These are phyloP conservation scores for Centropristis striata DNA, from an alignment of 2,113 vertebrate species.

Conservation along the genomic window DNA sequence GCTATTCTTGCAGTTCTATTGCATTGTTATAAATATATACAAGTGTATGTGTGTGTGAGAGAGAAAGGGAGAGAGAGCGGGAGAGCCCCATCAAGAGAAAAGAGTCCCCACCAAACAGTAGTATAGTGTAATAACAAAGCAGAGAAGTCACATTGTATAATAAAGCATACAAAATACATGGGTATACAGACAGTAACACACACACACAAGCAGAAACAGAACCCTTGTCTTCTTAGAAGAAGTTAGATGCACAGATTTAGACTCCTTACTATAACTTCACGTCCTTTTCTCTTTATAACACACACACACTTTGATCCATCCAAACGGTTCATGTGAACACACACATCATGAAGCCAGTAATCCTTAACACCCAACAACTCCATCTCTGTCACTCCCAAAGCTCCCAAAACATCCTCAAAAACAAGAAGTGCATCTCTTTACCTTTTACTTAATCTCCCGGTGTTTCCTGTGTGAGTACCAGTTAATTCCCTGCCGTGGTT, in stretches of 20 bases:
- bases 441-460: slow-evolving; percentile 53
- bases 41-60: not conserved
- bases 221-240: not conserved
- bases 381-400: slow-evolving; percentile 6
- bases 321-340: not conserved
- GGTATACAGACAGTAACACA: slow-evolving; percentile 1
- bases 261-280: not conserved
- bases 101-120: slow-evolving; percentile 18
- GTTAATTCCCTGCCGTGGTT: slow-evolving; percentile 61
- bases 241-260: not conserved
- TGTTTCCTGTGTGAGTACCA: slow-evolving; percentile 39
- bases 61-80: not conserved
- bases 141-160: slow-evolving; percentile 40
- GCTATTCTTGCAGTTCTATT: not conserved
- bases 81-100: not conserved
- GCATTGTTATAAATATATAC: not conserved
- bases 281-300: not conserved
- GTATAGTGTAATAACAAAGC: slow-evolving; percentile 24
- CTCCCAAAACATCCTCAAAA: slow-evolving; percentile 23
- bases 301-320: not conserved
- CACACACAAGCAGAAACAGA: slow-evolving; percentile 1
- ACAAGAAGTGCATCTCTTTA: slow-evolving; percentile 39
- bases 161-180: slow-evolving; percentile 9
- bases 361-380: not conserved
- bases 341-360: not conserved